Percentiles rank a stretch among this genome's conserved stretches.
These are phyloP conservation scores for Pantala flavescens DNA, from an alignment of 1,140 invertebrate species.

Conservation along the genomic window DNA sequence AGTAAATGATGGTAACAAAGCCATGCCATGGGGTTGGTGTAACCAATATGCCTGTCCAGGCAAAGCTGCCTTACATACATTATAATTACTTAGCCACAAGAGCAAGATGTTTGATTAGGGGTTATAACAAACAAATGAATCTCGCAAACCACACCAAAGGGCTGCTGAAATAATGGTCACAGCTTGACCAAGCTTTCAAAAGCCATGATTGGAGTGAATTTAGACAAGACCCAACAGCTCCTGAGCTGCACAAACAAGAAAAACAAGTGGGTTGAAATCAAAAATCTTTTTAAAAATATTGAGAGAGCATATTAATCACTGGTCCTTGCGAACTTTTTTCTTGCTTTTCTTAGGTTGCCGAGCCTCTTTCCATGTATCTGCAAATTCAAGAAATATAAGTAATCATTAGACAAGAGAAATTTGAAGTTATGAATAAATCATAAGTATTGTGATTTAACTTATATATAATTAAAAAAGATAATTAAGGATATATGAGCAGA, in stretches of 20 bases:
- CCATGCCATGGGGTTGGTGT: not conserved
- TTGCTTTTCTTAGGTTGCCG: conserved; percentile 52
- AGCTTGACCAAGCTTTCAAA: not conserved
- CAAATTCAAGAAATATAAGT: too few relatives aligned
- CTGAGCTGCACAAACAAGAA: not conserved
- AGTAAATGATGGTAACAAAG: not conserved
- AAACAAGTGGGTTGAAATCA: not conserved
- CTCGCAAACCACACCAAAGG: conserved; percentile 7
- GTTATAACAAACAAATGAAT: conserved; percentile 3
- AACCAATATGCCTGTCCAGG: not conserved
- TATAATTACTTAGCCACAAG: not conserved
- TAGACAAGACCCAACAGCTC: not conserved
- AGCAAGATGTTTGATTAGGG: not conserved
- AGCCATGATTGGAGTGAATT: not conserved
- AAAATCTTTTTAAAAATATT: not conserved
- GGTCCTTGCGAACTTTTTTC: conserved; percentile 55
- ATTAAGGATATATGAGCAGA: too few relatives aligned
- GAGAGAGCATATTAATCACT: conserved; percentile 35
- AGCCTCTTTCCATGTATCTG: conserved; percentile 53
- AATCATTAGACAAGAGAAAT: too few relatives aligned
- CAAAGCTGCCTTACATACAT: not conserved
- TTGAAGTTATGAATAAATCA: too few relatives aligned
- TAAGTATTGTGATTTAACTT: too few relatives aligned
- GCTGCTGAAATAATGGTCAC: not conserved
- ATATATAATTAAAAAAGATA: too few relatives aligned